These are phyloP conservation scores for Rhabdomys pumilio DNA, from an alignment of 2,797 vertebrate species.

Conservation along the genomic window DNA sequence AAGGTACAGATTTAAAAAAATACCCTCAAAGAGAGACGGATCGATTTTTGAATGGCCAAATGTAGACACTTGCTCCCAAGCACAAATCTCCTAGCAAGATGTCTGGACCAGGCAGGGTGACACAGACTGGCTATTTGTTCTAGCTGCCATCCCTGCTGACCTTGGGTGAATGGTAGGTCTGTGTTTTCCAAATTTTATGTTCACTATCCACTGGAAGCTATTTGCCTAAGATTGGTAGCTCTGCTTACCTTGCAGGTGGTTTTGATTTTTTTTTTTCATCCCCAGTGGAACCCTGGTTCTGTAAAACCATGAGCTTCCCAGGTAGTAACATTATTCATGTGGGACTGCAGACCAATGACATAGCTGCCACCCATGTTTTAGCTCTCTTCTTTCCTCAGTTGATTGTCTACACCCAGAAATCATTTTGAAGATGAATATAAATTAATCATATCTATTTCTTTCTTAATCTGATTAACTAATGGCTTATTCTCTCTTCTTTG, in stretches of 20 bases:
- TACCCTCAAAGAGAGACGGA: not conserved
- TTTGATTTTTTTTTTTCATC: slow-evolving; percentile 7
- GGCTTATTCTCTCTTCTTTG: not conserved
- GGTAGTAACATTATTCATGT: not conserved
- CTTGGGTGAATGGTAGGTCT: slow-evolving; percentile 33
- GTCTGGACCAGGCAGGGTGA: not conserved
- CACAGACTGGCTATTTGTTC: not conserved
- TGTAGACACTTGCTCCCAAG: not conserved
- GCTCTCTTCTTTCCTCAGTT: not conserved
- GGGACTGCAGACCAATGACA: not conserved
- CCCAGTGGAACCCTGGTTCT: not conserved
- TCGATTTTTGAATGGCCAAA: slow-evolving; percentile 22
- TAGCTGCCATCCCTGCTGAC: not conserved
- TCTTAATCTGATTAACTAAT: not conserved
- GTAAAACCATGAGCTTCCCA: not conserved
- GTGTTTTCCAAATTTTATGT: slow-evolving; percentile 2
- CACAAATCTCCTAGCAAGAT: not conserved
- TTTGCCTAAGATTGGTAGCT: slow-evolving; percentile 15
- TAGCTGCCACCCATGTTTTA: not conserved
- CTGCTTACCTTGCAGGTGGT: not conserved
- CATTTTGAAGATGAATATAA: not conserved
- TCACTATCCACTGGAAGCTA: slow-evolving; percentile 19
- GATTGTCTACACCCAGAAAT: not conserved
- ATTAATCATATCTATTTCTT: not conserved
- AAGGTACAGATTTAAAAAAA: not conserved